Conservation (phyloP, 2,888 invertebrate genomes). For the Catotricha subobsoleta region DNA sequence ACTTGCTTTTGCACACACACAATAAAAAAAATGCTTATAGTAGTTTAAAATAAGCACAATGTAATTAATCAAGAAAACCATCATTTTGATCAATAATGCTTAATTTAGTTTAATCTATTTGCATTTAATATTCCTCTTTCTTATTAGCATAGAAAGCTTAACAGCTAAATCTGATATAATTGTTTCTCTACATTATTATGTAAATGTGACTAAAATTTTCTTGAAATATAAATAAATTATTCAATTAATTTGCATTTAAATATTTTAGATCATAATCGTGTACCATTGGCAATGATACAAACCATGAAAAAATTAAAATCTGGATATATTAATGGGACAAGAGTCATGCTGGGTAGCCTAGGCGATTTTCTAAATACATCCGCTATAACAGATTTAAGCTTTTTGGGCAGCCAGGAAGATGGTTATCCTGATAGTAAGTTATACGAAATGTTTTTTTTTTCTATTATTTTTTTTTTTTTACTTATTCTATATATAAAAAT, state of each 20-base stretch:
- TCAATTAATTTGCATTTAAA: not conserved
- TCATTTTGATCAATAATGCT: no score
- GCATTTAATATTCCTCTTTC: no score
- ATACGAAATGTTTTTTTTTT: slow-evolving; percentile 1
- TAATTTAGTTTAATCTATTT: no score
- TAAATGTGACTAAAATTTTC: not conserved
- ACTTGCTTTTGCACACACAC: no score
- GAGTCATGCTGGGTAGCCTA: slow-evolving; percentile 87
- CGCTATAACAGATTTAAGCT: slow-evolving; percentile 91
- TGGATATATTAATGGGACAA: slow-evolving; percentile 96
- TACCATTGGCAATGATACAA: slow-evolving; percentile 86
- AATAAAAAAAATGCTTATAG: no score
- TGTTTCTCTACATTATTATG: not conserved
- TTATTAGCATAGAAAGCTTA: no score
- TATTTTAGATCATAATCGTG: slow-evolving; percentile 57
- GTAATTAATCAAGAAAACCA: no score
- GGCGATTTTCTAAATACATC: slow-evolving; percentile 94
- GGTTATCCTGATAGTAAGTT: slow-evolving; percentile 70
- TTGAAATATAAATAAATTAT: not conserved
- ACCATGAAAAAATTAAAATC: slow-evolving; percentile 97
- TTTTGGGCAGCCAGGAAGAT: slow-evolving; percentile 81
- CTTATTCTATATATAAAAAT: not conserved
- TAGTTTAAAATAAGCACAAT: no score
- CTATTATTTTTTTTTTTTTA: not conserved
- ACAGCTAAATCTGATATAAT: not conserved